phyloP scores from a whole-genome alignment of 92 coral and sea anemone species.

The Ricordea florida region DNA sequence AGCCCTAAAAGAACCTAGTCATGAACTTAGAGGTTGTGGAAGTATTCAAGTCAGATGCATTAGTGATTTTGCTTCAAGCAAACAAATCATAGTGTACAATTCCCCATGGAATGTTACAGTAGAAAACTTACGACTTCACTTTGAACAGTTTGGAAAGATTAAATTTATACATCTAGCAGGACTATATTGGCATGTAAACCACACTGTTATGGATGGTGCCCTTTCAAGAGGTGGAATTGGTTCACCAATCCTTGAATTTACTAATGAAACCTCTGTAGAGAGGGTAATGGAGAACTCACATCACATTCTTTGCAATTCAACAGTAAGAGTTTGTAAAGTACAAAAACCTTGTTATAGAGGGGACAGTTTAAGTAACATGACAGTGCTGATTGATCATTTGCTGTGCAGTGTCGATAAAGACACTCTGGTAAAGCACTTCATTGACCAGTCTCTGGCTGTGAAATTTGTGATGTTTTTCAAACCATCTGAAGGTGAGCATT shows the following conservation, averaged over 20 bases:
- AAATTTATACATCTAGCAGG: neutral
- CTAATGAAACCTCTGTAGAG: neutral
- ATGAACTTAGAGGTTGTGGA: neutral
- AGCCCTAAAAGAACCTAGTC: neutral
- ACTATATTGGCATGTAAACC: neutral
- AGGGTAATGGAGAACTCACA: neutral
- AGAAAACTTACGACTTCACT: neutral
- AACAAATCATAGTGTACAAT: neutral
- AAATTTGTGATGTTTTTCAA: neutral
- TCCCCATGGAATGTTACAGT: neutral
- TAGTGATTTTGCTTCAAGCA: neutral
- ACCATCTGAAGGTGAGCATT: no score
- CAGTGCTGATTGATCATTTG: neutral
- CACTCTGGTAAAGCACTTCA: neutral
- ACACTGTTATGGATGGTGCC: neutral
- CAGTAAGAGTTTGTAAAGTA: neutral
- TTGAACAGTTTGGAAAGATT: constrained; percentile 10
- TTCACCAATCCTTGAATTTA: neutral
- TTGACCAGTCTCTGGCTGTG: neutral
- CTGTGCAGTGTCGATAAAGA: neutral
- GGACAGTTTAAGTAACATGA: neutral
- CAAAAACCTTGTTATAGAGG: no score
- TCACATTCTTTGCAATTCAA: neutral
- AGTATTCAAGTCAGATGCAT: neutral
- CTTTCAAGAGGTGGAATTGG: neutral